Percentiles rank a stretch among this genome's conserved stretches.
Evolutionary conservation across 2,888 invertebrate species (phyloP).

Genomic region (Torymus texanus): DNA sequence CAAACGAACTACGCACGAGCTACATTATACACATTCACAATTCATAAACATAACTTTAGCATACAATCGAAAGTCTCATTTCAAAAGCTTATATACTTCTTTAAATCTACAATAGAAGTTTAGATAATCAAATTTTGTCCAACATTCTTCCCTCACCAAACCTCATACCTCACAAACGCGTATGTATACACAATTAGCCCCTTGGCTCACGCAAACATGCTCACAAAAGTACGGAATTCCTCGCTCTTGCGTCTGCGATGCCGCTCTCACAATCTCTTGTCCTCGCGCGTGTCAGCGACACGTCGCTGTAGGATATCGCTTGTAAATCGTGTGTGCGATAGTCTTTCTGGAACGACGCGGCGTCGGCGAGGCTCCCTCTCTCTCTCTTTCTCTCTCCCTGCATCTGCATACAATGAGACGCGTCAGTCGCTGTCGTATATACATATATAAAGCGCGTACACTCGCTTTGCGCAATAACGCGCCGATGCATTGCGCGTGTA

Average conservation of each 20-base stretch:
- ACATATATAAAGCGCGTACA: conserved; percentile 5
- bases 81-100: no score
- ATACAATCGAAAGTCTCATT: no score
- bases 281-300: conserved; percentile 28
- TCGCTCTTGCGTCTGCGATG: no score
- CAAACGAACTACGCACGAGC: no score
- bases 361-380: background rate
- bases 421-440: conserved; percentile 7
- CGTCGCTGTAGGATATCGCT: conserved; percentile 4
- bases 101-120: no score
- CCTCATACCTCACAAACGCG: no score
- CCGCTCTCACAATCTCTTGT: background rate
- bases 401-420: conserved; percentile 64
- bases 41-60: no score
- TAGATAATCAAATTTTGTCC: no score
- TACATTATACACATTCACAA: no score
- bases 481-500: background rate
- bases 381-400: conserved; percentile 1
- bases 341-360: no score
- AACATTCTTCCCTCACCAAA: no score
- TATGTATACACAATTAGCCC: no score
- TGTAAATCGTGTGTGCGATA: conserved; percentile 25
- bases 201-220: background rate
- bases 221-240: conserved; percentile 22
- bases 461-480: conserved; percentile 4